These are phyloP conservation scores for Rynchops niger DNA, from an alignment of 2,113 vertebrate genomes.

Conservation along the genomic window DNA sequence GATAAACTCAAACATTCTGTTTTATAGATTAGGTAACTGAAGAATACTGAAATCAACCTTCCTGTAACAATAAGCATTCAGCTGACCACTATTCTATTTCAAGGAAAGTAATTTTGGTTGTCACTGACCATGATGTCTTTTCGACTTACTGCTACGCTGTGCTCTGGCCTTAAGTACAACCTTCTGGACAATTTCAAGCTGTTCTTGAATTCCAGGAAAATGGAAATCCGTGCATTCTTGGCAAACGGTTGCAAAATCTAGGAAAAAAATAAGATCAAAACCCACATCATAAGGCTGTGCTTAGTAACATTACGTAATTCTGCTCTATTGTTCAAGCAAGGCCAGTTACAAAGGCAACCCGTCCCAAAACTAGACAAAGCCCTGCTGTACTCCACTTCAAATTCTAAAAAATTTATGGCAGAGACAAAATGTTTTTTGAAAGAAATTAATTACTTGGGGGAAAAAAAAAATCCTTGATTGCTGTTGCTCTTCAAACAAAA, in stretches of 20 bases:
- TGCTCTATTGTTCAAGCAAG: not conserved
- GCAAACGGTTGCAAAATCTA: slow-evolving; percentile 94
- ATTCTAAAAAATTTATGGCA: not conserved
- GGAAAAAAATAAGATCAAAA: not conserved
- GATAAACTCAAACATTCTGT: not conserved
- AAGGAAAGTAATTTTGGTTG: slow-evolving; percentile 27
- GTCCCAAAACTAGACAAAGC: not conserved
- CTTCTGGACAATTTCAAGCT: slow-evolving; percentile 90
- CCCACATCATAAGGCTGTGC: not conserved
- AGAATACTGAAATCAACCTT: not conserved
- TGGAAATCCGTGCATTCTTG: slow-evolving; percentile 96
- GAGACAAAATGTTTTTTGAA: not conserved
- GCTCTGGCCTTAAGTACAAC: slow-evolving; percentile 90
- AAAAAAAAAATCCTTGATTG: not conserved
- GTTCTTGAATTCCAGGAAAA: slow-evolving; percentile 89
- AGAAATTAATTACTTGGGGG: not conserved
- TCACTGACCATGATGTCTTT: slow-evolving; percentile 80
- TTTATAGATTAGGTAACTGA: not conserved
- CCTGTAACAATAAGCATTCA: not conserved
- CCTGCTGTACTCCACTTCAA: not conserved
- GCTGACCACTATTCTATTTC: slow-evolving; percentile 7
- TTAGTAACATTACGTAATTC: not conserved
- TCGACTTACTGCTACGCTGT: slow-evolving; percentile 81
- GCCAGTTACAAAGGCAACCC: not conserved
- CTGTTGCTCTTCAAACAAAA: not conserved